Evolutionary conservation across 2,113 vertebrate species (phyloP).

Genomic region (Kryptolebias marmoratus): DNA sequence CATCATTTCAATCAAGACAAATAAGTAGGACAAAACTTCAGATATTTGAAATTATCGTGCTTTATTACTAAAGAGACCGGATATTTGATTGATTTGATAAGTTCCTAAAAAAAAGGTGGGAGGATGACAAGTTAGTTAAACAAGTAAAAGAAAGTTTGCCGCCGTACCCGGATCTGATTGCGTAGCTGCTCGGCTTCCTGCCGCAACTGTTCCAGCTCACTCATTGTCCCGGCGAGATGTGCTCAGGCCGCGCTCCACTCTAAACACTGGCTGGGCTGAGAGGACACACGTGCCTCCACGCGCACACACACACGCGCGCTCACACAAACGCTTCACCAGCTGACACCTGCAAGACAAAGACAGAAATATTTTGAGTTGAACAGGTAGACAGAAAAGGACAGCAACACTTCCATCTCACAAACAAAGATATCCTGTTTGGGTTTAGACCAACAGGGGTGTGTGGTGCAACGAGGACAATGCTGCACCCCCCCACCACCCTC

Average conservation of each 20-base stretch:
- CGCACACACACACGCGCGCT: neutral
- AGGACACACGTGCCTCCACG: constrained; percentile 47
- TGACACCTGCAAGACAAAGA: constrained; percentile 74
- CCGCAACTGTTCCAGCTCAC: constrained; percentile 96
- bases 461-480: constrained; percentile 20
- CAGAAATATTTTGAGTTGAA: constrained; percentile 51
- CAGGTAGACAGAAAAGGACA: constrained; percentile 32
- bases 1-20: neutral
- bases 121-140: neutral
- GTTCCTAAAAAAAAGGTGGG: neutral
- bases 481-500: neutral
- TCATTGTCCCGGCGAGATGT: constrained; percentile 85
- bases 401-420: constrained; percentile 55
- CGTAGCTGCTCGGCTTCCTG: constrained; percentile 96
- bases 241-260: constrained; percentile 63
- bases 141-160: neutral
- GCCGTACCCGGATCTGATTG: constrained; percentile 91
- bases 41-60: too few relatives aligned
- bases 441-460: constrained; percentile 19
- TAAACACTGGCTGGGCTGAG: constrained; percentile 49
- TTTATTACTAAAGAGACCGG: too few relatives aligned
- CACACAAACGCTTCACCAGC: constrained; percentile 39
- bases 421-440: constrained; percentile 63
- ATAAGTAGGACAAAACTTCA: neutral
- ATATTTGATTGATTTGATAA: too few relatives aligned